These are phyloP conservation scores for Piscicola geometra DNA, from an alignment of 2,888 invertebrate genomes.

Conservation along the genomic window DNA sequence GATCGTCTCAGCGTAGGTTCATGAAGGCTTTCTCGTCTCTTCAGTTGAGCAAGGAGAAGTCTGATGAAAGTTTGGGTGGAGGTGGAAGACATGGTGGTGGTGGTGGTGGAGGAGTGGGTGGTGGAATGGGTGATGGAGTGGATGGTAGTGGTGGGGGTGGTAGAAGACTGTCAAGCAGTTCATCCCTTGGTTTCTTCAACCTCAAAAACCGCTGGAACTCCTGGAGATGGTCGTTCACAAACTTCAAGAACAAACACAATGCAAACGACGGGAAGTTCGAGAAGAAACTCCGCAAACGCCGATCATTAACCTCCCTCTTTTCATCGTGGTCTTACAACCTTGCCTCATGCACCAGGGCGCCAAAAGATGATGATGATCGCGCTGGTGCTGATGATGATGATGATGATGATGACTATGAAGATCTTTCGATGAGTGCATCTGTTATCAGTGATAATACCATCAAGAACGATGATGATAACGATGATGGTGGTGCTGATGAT, in stretches of 20 bases:
- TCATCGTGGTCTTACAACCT: conserved; percentile 29
- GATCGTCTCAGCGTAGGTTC: too few relatives aligned
- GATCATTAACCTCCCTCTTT: conserved; percentile 11
- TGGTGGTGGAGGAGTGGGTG: not conserved
- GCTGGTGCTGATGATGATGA: not conserved
- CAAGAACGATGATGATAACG: not conserved
- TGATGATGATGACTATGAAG: conserved; percentile 15
- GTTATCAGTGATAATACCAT: not conserved
- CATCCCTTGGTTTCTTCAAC: not conserved
- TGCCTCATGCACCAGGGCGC: conserved; percentile 13
- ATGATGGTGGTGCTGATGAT: not conserved
- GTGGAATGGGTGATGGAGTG: too few relatives aligned
- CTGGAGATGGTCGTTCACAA: conserved; percentile 2
- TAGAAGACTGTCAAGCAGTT: not conserved
- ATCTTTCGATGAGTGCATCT: not conserved
- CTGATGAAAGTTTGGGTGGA: not conserved
- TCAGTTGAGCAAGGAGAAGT: not conserved
- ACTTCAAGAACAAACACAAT: not conserved
- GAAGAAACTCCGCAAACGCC: not conserved
- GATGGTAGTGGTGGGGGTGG: not conserved
- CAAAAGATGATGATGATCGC: not conserved
- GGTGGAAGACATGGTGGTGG: not conserved
- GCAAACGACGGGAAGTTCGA: not conserved
- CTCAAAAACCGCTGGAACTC: conserved; percentile 9
- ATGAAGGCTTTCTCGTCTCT: not conserved